Percentiles rank a stretch among this genome's conserved stretches.
These are phyloP conservation scores for Elephas maximus DNA, from an alignment of 2,113 vertebrate species.

Conservation along the genomic window DNA sequence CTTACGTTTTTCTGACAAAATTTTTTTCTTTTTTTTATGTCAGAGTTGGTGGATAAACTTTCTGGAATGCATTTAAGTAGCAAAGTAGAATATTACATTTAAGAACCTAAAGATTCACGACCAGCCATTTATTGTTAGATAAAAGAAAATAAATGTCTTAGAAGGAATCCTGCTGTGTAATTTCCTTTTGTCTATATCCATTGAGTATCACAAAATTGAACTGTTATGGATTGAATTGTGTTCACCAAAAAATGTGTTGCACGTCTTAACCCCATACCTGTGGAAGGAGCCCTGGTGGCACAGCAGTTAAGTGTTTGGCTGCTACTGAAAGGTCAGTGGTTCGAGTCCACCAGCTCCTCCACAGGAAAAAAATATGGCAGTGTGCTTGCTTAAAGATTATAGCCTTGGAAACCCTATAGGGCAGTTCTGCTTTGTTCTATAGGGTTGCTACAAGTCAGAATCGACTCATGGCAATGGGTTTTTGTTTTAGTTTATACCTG, in stretches of 20 bases:
- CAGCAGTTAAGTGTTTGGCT: too few relatives aligned
- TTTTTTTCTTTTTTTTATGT: neutral
- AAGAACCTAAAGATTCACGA: neutral
- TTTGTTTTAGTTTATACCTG: too few relatives aligned
- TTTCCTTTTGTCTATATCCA: neutral
- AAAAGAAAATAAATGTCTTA: neutral
- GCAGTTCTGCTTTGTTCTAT: neutral
- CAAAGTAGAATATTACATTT: constrained; percentile 26
- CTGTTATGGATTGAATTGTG: too few relatives aligned
- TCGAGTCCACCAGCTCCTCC: too few relatives aligned
- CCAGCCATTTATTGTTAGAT: constrained; percentile 6
- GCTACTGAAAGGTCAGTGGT: too few relatives aligned
- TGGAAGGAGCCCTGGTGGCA: too few relatives aligned
- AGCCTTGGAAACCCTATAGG: too few relatives aligned
- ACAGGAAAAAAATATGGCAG: too few relatives aligned
- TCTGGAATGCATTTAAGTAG: constrained; percentile 7
- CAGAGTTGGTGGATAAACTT: neutral
- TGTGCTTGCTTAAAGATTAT: too few relatives aligned
- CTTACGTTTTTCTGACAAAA: neutral
- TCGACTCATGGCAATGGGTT: neutral
- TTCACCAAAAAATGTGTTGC: too few relatives aligned
- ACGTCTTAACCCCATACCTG: too few relatives aligned
- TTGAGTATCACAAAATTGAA: neutral
- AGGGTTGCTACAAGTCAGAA: neutral
- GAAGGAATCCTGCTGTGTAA: neutral